Conservation (phyloP, 2,797 vertebrate genomes). For the Rhinella marina region DNA sequence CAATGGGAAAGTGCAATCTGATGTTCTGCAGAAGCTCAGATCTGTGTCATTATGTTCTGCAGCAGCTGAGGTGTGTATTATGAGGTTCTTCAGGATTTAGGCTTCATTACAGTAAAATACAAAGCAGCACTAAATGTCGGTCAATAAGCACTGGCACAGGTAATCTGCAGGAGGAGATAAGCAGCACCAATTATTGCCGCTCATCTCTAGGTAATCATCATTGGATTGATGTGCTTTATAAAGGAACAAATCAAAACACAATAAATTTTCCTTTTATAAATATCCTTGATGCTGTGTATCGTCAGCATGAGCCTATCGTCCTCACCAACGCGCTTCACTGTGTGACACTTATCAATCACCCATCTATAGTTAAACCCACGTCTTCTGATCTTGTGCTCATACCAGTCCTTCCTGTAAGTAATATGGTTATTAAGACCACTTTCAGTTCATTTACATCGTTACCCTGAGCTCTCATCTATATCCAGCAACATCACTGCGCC, state of each 20-base stretch:
- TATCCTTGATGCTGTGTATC: background rate
- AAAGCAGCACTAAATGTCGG: too few relatives aligned
- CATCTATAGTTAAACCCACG: background rate
- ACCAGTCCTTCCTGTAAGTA: background rate
- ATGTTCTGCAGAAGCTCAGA: too few relatives aligned
- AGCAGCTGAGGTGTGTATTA: background rate
- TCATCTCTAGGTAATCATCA: too few relatives aligned
- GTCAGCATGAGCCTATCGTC: too few relatives aligned
- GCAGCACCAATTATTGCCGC: too few relatives aligned
- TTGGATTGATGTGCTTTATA: background rate
- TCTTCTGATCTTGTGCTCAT: background rate
- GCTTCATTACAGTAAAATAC: too few relatives aligned
- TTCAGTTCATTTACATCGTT: constrained; percentile 23
- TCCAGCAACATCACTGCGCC: background rate
- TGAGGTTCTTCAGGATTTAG: background rate
- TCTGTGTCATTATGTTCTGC: too few relatives aligned
- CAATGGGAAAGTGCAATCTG: too few relatives aligned
- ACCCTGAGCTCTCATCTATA: constrained; percentile 1
- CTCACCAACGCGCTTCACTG: background rate
- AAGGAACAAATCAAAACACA: background rate
- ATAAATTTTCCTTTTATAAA: too few relatives aligned
- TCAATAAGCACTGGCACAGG: too few relatives aligned
- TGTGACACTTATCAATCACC: background rate
- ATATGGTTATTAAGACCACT: constrained; percentile 12
- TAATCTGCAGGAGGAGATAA: too few relatives aligned